These are phyloP conservation scores for Brachionus rotundiformis DNA, from an alignment of 1,140 invertebrate species.

Conservation along the genomic window DNA sequence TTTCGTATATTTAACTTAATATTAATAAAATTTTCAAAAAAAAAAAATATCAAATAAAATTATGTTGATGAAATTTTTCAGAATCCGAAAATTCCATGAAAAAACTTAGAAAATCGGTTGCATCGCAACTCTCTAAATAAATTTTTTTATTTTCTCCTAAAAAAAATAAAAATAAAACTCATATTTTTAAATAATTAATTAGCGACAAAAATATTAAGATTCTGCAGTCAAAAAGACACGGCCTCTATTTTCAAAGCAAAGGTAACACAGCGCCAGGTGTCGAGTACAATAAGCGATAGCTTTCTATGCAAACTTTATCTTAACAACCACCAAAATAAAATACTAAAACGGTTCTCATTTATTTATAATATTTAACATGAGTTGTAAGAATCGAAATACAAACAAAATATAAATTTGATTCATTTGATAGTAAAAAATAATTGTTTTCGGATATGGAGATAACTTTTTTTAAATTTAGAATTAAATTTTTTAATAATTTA, in stretches of 20 bases:
- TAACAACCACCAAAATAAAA: not conserved
- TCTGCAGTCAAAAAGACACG: not conserved
- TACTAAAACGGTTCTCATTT: not conserved
- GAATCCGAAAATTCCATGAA: conserved; percentile 24
- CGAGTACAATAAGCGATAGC: not conserved
- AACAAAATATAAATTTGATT: not conserved
- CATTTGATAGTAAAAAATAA: too few species aligned
- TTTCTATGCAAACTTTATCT: not conserved
- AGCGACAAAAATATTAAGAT: not conserved
- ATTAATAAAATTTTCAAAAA: not conserved
- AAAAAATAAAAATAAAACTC: conserved; percentile 28
- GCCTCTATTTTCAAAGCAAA: not conserved
- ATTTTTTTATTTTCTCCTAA: not conserved
- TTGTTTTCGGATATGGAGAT: too few species aligned
- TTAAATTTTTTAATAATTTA: not conserved
- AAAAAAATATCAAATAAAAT: not conserved
- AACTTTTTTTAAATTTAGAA: not conserved
- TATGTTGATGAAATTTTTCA: conserved; percentile 2
- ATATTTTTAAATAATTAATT: not conserved
- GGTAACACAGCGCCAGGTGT: not conserved
- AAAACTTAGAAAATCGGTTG: conserved; percentile 46
- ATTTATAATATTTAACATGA: not conserved
- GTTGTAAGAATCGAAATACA: not conserved
- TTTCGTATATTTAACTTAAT: not conserved
- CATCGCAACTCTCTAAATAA: conserved; percentile 47